Evolutionary conservation across 2,888 invertebrate genomes (phyloP), one percentile per base, ranked within the genome.

Genomic region (Hetaerina titia): DNA sequence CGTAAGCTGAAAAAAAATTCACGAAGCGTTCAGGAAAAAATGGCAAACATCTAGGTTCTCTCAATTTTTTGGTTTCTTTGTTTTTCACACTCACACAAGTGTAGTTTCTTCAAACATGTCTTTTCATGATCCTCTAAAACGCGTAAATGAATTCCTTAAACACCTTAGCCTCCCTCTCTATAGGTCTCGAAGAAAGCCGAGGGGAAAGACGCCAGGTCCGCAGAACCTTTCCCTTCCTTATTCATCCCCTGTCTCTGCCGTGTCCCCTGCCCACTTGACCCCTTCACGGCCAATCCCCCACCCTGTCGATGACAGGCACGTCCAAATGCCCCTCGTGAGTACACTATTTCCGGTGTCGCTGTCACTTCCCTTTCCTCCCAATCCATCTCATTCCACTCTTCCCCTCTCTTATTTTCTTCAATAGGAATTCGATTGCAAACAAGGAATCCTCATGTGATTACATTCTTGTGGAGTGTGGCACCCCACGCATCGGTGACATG

Each of bases 301-400:
- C 25, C 64, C 64, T 64, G n/a, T 13, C 90, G 19, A 8, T 19
- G 64, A 92, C 63, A 92, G 69, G n/a, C 92, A 92, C 92, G 92
- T 92, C 56, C 31, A 17, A 56, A 11, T 31, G 13, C 90, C 56
- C 64, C 22, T 31, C 17, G 25, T 11, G 31, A 69, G 8, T n/a
- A 60, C n/a, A 56, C 69, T 69, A 74, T 69, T 92, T 92, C 92
- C 92, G 92, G 92, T 69, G 69, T 60, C n/a, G 58, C 25, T 25
- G 31, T 45, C 90, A 64, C 92, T 56, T 92, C 69, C 45, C 69
- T 69, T 22, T 17, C 63, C 56, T 90, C 81, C 81, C 31, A 25
- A 25, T 31, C 81, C 25, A 7, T 31, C 11, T 13, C n/a, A 31
- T 31, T 7, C 11, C 81, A 13, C 81, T 31, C n/a, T 81, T 13